These are phyloP conservation scores for Microplitis deprimator DNA, from an alignment of 2,888 invertebrate genomes.

Conservation along the genomic window DNA sequence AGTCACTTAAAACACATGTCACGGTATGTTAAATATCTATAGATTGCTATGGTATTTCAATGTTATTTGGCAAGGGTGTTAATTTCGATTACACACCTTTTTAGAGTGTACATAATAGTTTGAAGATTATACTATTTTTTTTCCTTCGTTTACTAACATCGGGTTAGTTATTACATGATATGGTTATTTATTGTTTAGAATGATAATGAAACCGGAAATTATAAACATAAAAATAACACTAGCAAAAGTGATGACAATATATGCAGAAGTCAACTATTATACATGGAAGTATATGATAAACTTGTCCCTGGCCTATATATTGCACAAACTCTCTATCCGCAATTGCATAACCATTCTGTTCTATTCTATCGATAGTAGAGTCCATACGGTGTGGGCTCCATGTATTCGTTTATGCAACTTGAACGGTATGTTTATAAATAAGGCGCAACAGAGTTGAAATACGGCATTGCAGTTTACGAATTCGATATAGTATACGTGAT, in stretches of 20 bases:
- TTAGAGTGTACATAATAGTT: too few species aligned
- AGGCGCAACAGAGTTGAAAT: background rate
- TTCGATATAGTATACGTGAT: conserved; percentile 4
- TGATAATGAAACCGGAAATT: background rate
- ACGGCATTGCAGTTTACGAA: conserved; percentile 21
- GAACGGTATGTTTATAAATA: conserved; percentile 34
- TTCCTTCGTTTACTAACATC: background rate
- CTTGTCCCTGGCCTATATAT: conserved; percentile 67
- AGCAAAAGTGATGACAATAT: background rate
- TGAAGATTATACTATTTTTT: too few species aligned
- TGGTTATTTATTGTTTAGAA: background rate
- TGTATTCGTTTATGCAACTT: conserved; percentile 45
- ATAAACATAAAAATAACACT: background rate
- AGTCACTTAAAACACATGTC: too few species aligned
- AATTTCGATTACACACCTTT: too few species aligned
- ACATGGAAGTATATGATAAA: conserved; percentile 14
- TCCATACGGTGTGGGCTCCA: conserved; percentile 43
- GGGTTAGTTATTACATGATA: background rate
- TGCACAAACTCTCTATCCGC: conserved; percentile 58
- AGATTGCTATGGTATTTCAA: too few species aligned
- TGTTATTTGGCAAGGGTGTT: too few species aligned
- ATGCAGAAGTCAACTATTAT: background rate
- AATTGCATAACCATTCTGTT: conserved; percentile 60
- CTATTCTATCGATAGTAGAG: conserved; percentile 58
- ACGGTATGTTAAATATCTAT: too few species aligned